Base-by-base conservation (phyloP, 2,797 vertebrate genomes). In the Liparis tanakae region DNA sequence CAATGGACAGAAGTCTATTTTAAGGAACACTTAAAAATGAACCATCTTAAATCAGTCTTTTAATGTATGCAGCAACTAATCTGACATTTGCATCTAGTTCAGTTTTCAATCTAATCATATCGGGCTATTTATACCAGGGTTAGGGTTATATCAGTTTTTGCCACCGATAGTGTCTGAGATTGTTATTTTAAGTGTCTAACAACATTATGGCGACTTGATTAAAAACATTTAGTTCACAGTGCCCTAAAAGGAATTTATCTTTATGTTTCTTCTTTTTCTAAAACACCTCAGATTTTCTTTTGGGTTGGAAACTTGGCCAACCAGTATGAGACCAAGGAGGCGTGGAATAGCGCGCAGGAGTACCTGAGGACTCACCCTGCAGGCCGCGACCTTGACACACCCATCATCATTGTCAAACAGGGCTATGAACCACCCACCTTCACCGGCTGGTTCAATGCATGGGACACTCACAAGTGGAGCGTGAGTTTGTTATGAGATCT, bases 391-490 rank as follows among this genome's bases (percentile, higher is more conserved):
- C 44, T 81, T 2, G 93, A 95, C 25, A 96, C 96, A 0, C 94
- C 97, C 0, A 83, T 96, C 72, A 72, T 95, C 74, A 83, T 87
- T 3, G 93, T 98, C 74, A 98, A 97, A 77, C 96, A 98, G 90
- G 95, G 96, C 53, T 82, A 84, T 0, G 97, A 98, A 51, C 97
- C 97, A 0, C 94, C 93, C 46, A 98, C 95, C 30, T 98, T 98
- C 91, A 98, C 96, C 0, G 97, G 97, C 9, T 98, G 97, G 97
- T 98, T 98, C 92, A 93, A 92, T 0, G 96, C 96, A 1, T 98
- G 97, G 97, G 97, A 98, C 78, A 91, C 96, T 34, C 95, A 96
- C 50, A 97, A 96, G 86, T 98, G 96, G 96, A 97, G 94, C 0
- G 97, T 98, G 91, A 97, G 97, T 96, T 56, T 7, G 51, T 50